Evolutionary conservation across 2,797 vertebrate species (phyloP).

Genomic region (Catostomus latipinnis): DNA sequence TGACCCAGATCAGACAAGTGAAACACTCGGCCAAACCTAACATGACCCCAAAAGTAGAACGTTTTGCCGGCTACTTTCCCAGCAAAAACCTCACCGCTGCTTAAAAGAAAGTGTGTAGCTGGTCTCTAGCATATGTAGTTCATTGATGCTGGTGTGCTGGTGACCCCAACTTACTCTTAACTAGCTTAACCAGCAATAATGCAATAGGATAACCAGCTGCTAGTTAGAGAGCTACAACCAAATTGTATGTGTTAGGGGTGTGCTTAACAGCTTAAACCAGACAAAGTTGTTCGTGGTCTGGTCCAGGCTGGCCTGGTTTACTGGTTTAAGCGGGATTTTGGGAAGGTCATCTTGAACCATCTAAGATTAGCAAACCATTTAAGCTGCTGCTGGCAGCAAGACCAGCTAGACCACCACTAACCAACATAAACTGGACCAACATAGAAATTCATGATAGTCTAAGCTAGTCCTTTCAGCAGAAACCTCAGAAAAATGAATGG

Average conservation of each 20-base stretch:
- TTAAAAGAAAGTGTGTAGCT: background rate
- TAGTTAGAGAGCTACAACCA: too few species aligned
- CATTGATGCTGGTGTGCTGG: background rate
- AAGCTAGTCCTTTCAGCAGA: too few species aligned
- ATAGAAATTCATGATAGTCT: background rate
- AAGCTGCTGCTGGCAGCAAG: background rate
- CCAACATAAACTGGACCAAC: background rate
- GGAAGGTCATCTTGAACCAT: too few species aligned
- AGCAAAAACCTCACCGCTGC: background rate
- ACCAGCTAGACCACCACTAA: background rate
- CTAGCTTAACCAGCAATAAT: background rate
- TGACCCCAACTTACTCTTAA: background rate
- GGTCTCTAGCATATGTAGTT: background rate
- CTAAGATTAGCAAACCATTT: too few species aligned
- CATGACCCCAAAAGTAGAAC: background rate
- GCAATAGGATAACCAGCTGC: background rate
- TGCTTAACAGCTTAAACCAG: slow-evolving; percentile 8
- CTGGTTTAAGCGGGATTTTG: too few species aligned
- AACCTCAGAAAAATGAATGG: too few species aligned
- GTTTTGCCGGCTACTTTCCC: background rate
- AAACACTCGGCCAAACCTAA: slow-evolving; percentile 12
- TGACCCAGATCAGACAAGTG: slow-evolving; percentile 53
- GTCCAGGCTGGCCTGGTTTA: too few species aligned
- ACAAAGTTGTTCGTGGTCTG: too few species aligned
- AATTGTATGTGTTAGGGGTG: too few species aligned